Evolutionary conservation across 2,797 vertebrate species (phyloP), one percentile per base, ranked within the genome.

Genomic region (Hoplostethus mediterraneus): DNA sequence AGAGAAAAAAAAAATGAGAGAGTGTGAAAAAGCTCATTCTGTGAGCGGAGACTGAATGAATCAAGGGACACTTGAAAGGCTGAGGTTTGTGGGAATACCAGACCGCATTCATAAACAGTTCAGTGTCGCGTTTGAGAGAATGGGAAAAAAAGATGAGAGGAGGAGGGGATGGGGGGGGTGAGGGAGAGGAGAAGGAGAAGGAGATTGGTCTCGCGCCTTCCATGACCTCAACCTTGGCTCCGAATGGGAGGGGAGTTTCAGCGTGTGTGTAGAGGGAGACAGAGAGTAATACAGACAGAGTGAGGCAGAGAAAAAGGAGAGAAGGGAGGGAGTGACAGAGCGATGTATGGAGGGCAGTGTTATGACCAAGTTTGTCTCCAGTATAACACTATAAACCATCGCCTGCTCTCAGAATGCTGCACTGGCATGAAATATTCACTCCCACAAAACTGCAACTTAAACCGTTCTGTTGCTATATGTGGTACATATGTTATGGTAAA

Each of bases 391-490:
- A 60, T 71, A 56, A 80, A 71, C 31, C 58, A 55, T 72, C 72
- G 58, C 13, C 58, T 40, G 47, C 63, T 73, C 45, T 69, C 51
- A 72, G 63, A 56, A 42, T 64, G 45, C 56, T 56, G 63, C 2
- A 16, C 61, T 60, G 59, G 67, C 60, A 68, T 67, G 25, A 84
- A 63, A 73, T 62, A 81, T 75, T 67, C 57, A 65, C 48, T 30
- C 40, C 52, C 64, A 61, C 58, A 66, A 36, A 70, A 47, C 31
- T 73, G 53, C 28, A 66, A n/a, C 56, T 73, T 36, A 25, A 75
- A 63, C 47, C 56, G 28, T 30, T 69, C 25, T 76, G 66, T 36
- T 49, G 31, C 31, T 60, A 14, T 21, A 21, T 51, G 48, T 51
- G 17, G 16, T 13, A 4, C 21, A 21, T 21, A 21, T 21, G 21